Conservation (phyloP, 2,888 invertebrate species). For the Copidosoma aretas region DNA sequence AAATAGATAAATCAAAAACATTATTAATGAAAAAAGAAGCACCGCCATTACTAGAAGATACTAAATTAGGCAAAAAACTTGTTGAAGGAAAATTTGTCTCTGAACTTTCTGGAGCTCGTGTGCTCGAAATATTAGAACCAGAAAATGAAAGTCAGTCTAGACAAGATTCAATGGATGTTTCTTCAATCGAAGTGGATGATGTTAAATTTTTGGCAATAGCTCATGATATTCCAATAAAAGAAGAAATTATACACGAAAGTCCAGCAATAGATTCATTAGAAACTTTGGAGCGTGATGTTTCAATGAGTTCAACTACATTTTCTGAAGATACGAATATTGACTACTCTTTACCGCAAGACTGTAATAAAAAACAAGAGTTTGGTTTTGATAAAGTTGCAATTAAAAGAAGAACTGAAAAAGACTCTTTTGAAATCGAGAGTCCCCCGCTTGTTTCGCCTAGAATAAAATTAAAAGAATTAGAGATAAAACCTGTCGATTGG, state of each 20-base stretch:
- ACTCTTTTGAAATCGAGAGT: conserved; percentile 56
- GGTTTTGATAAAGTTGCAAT: conserved; percentile 35
- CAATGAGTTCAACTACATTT: conserved; percentile 52
- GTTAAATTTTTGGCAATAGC: conserved; percentile 42
- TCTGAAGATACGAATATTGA: conserved; percentile 54
- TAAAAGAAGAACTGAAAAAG: conserved; percentile 43
- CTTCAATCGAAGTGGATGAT: conserved; percentile 56
- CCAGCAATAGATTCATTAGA: conserved; percentile 53
- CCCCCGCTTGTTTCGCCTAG: conserved; percentile 56
- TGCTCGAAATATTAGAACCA: conserved; percentile 54
- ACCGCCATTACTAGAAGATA: conserved; percentile 6
- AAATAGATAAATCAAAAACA: neutral
- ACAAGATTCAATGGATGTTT: conserved; percentile 55
- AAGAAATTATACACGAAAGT: conserved; percentile 50
- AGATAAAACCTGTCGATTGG: conserved; percentile 58
- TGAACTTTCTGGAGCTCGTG: conserved; percentile 51
- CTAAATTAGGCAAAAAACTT: conserved; percentile 12
- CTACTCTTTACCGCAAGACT: conserved; percentile 48
- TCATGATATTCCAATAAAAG: conserved; percentile 40
- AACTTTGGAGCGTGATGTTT: conserved; percentile 53
- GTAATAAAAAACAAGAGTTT: conserved; percentile 25
- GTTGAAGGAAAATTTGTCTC: conserved; percentile 37
- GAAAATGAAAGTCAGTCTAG: conserved; percentile 46
- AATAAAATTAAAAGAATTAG: conserved; percentile 53
- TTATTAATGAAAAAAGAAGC: conserved; percentile 3